These are phyloP conservation scores for Cyrtonyx montezumae DNA, from an alignment of 2,113 vertebrate species.

Conservation along the genomic window DNA sequence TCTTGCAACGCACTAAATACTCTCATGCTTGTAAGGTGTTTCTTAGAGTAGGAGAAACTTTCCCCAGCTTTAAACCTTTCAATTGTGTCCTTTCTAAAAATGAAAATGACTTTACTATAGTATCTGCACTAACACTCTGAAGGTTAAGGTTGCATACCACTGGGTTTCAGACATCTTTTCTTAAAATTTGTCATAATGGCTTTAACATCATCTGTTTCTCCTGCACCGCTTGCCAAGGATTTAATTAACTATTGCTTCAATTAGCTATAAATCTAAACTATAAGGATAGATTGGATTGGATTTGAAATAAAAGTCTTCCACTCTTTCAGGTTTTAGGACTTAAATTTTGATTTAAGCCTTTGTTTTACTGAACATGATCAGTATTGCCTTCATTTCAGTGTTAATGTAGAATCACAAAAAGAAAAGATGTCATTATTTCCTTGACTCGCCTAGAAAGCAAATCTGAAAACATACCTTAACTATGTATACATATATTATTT, in stretches of 20 bases:
- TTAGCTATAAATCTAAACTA: background rate
- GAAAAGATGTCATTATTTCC: background rate
- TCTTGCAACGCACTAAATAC: background rate
- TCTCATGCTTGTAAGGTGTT: background rate
- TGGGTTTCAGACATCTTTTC: background rate
- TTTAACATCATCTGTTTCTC: background rate
- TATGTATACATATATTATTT: no score
- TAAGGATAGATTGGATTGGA: background rate
- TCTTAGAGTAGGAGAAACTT: background rate
- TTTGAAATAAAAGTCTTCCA: background rate
- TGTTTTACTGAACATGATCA: background rate
- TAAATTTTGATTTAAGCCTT: background rate
- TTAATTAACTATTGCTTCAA: conserved; percentile 4
- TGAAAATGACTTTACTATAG: conserved; percentile 15
- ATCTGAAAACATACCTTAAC: background rate
- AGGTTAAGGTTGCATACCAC: background rate
- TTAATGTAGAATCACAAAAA: background rate
- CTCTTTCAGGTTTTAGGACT: background rate
- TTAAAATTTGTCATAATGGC: background rate
- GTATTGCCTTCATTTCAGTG: background rate
- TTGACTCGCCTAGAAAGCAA: background rate
- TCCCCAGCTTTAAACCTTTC: conserved; percentile 33
- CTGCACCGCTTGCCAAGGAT: background rate
- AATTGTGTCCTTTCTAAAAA: background rate
- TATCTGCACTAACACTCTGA: conserved; percentile 18